Evolutionary conservation across 2,113 vertebrate species (phyloP).

Genomic region (Erythrocercus mccallii): DNA sequence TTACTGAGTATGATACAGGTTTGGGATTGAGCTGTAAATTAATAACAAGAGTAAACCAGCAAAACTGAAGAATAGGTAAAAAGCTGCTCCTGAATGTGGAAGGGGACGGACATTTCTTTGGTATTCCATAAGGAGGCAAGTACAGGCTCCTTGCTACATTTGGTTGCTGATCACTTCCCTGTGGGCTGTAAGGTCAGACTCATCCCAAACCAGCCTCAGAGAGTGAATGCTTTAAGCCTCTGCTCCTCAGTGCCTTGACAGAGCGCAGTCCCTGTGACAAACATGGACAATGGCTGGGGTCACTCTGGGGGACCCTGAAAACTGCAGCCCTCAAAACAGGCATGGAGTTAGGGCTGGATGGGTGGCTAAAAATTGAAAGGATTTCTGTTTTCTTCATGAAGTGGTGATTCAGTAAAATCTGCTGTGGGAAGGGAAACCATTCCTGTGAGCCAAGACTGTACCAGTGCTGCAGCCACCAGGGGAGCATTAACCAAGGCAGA

Average conservation of each 20-base stretch:
- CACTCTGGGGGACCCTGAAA: not conserved
- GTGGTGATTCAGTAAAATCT: not conserved
- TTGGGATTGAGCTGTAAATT: not conserved
- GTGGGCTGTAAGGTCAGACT: not conserved
- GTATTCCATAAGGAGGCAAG: rapidly evolving
- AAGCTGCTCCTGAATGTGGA: not conserved
- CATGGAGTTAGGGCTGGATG: not conserved
- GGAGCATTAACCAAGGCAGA: not conserved
- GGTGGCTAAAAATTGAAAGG: not conserved
- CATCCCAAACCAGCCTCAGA: not conserved
- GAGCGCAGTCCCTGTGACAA: not conserved
- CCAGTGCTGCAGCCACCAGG: not conserved
- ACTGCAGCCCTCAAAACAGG: not conserved
- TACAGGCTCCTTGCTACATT: not conserved
- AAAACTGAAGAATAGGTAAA: not conserved
- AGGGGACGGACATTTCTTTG: not conserved
- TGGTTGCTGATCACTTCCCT: not conserved
- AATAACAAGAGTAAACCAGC: not conserved
- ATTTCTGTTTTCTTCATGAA: slow-evolving; percentile 10
- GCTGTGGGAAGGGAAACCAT: not conserved
- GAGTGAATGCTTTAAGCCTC: not conserved
- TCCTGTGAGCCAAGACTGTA: not conserved
- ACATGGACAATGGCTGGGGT: not conserved
- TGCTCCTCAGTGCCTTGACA: not conserved
- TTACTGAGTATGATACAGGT: not conserved